Percentiles rank a stretch among this genome's conserved stretches.
Evolutionary conservation across 1,140 invertebrate genomes (phyloP).

Genomic region (Heterodera schachtii): DNA sequence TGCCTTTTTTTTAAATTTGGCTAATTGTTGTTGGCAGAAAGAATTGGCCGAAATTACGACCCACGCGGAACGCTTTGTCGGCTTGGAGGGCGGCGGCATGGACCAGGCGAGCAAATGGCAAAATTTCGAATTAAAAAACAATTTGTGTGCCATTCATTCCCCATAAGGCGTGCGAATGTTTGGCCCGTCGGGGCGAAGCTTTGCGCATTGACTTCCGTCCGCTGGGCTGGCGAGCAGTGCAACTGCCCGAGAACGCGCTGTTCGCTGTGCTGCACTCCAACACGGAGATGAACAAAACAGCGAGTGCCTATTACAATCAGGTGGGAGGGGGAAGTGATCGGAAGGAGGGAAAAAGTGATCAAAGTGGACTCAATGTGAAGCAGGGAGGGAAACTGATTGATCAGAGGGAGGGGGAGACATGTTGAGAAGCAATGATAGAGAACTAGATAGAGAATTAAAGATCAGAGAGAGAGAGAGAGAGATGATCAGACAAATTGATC

Average conservation of each 20-base stretch:
- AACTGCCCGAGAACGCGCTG: constrained; percentile 77
- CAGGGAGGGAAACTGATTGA: too few species aligned
- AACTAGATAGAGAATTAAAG: too few species aligned
- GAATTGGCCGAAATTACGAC: constrained; percentile 46
- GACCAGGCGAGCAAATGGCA: constrained; percentile 80
- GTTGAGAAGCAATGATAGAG: too few species aligned
- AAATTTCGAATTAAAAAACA: neutral
- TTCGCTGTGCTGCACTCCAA: constrained; percentile 93
- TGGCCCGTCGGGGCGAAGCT: constrained; percentile 78
- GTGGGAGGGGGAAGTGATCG: neutral
- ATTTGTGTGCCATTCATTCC: too few species aligned
- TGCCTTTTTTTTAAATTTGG: too few species aligned
- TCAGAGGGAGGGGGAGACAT: too few species aligned
- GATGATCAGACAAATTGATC: too few species aligned
- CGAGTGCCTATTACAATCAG: constrained; percentile 75
- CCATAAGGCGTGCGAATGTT: constrained; percentile 73
- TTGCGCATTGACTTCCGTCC: constrained; percentile 89
- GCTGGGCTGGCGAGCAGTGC: constrained; percentile 77
- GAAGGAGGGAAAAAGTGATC: too few species aligned
- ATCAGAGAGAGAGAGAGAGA: too few species aligned
- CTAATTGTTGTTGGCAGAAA: constrained; percentile 26
- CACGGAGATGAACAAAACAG: constrained; percentile 88
- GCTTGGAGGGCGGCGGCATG: constrained; percentile 81
- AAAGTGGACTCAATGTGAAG: too few species aligned
- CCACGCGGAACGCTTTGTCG: constrained; percentile 45